phyloP scores from a whole-genome alignment of 2,888 invertebrate species.

The Choristoneura rosaceana region DNA sequence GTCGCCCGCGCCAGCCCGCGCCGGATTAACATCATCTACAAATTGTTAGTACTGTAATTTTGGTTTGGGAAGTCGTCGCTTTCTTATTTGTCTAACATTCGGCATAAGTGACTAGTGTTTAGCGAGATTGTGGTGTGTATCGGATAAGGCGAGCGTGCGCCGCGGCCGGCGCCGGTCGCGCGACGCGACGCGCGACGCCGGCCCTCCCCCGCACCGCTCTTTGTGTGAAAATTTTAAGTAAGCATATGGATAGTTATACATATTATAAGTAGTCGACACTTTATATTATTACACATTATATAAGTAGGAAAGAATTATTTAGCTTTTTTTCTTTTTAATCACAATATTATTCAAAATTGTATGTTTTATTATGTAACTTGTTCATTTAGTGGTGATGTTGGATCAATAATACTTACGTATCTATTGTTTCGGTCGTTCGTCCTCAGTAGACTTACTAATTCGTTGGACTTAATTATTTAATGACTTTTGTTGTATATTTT shows the following conservation, averaged over 20 bases:
- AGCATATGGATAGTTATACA: slow-evolving; percentile 81
- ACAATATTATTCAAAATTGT: slow-evolving; percentile 85
- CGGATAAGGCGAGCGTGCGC: slow-evolving; percentile 56
- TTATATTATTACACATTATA: slow-evolving; percentile 85
- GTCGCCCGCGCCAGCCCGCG: slow-evolving; percentile 10
- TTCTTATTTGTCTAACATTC: slow-evolving; percentile 76
- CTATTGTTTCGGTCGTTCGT: slow-evolving; percentile 66
- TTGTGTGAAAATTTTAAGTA: slow-evolving; percentile 83
- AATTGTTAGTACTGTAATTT: slow-evolving; percentile 73
- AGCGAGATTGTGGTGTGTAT: slow-evolving; percentile 73
- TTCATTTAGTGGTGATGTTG: slow-evolving; percentile 78
- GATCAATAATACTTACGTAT: slow-evolving; percentile 68
- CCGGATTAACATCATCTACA: slow-evolving; percentile 60
- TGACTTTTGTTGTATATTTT: slow-evolving; percentile 86
- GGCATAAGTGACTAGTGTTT: slow-evolving; percentile 75
- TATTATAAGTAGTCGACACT: slow-evolving; percentile 85
- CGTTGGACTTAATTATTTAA: slow-evolving; percentile 84
- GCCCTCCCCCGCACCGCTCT: slow-evolving; percentile 65
- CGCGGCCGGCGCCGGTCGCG: slow-evolving; percentile 34
- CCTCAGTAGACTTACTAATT: slow-evolving; percentile 74
- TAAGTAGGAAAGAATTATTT: slow-evolving; percentile 85
- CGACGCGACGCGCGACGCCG: slow-evolving; percentile 38
- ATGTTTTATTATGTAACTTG: slow-evolving; percentile 82
- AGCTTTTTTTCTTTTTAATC: slow-evolving; percentile 82
- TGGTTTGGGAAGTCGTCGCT: slow-evolving; percentile 77